phyloP scores from a whole-genome alignment of 2,113 vertebrate genomes.

The Dicrurus megarhynchus region DNA sequence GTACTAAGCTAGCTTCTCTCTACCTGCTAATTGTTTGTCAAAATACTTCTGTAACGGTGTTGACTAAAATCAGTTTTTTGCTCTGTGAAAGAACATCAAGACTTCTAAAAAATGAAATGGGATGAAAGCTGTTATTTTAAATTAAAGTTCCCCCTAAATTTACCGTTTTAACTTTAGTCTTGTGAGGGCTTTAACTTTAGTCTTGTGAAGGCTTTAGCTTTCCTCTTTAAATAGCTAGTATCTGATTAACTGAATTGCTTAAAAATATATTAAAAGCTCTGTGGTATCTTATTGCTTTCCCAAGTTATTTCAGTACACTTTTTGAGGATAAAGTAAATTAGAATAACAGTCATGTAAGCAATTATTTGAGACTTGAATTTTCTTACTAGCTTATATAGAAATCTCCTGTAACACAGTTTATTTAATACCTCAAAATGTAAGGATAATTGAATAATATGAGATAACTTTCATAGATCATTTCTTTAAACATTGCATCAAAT shows the following conservation, averaged over 20 bases:
- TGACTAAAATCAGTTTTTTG: background rate
- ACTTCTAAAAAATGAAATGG: background rate
- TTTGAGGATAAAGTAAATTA: background rate
- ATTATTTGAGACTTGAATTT: background rate
- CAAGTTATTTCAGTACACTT: background rate
- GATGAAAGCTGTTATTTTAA: background rate
- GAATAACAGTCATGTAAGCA: background rate
- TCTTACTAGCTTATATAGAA: background rate
- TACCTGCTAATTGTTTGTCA: background rate
- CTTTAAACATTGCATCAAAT: background rate
- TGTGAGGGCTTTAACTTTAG: background rate
- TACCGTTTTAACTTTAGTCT: background rate
- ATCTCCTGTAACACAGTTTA: background rate
- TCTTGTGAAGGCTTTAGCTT: background rate
- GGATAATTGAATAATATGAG: background rate
- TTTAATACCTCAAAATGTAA: background rate
- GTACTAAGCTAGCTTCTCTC: background rate
- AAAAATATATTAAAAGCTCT: background rate
- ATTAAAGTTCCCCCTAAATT: background rate
- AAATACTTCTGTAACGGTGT: background rate
- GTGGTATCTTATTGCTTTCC: background rate
- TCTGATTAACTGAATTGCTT: background rate
- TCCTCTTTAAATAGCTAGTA: background rate
- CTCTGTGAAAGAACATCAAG: background rate
- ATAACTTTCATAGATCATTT: background rate